Evolutionary conservation across 2,888 invertebrate species (phyloP).

Genomic region (Trilocha varians): DNA sequence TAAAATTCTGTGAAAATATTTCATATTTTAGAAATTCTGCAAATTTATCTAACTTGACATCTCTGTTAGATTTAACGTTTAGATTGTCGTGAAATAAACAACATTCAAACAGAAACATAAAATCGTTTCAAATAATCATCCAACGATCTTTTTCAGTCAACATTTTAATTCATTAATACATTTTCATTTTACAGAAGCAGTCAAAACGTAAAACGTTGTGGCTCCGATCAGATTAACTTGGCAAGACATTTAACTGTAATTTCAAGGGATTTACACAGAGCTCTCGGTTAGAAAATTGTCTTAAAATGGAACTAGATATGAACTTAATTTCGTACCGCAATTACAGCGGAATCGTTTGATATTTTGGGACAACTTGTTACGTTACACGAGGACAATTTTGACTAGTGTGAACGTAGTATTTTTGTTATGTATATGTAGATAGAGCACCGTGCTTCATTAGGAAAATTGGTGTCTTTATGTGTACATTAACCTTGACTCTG

Average conservation of each 20-base stretch:
- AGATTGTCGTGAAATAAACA: no score
- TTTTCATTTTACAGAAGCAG: not conserved
- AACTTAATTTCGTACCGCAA: constrained; percentile 5
- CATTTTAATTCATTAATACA: not conserved
- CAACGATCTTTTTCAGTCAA: no score
- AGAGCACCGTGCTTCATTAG: not conserved
- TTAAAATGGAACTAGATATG: not conserved
- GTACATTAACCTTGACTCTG: not conserved
- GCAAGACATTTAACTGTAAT: constrained; percentile 1
- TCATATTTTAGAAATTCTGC: no score
- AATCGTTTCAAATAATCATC: no score
- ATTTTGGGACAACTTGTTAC: not conserved
- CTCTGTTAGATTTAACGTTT: no score
- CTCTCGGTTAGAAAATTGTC: constrained; percentile 1
- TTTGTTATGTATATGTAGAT: not conserved
- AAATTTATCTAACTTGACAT: no score
- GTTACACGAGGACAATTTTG: not conserved
- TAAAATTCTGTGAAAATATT: no score
- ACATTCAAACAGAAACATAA: no score
- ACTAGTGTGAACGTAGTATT: not conserved
- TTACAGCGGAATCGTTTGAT: constrained; percentile 5
- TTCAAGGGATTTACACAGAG: not conserved
- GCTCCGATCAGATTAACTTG: not conserved
- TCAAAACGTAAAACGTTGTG: not conserved
- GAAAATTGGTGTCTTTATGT: not conserved